These are phyloP conservation scores for Trididemnum clinides DNA, from an alignment of 23 tunicate species.

Conservation along the genomic window DNA sequence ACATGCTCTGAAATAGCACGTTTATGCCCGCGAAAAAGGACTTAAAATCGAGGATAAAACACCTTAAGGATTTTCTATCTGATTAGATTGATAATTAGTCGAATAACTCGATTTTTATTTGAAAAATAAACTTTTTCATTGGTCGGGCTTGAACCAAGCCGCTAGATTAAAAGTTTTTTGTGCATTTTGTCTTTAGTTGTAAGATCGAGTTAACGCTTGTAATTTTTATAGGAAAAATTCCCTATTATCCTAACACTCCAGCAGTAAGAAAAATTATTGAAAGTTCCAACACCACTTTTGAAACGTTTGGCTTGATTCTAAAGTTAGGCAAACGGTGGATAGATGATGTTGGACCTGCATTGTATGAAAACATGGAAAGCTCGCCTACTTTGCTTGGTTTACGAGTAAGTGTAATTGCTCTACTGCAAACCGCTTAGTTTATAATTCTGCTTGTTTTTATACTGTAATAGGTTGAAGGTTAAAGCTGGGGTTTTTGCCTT, in stretches of 20 bases:
- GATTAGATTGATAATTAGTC: too few relatives aligned
- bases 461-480: too few relatives aligned
- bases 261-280: conserved; percentile 55
- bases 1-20: too few relatives aligned
- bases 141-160: background rate
- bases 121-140: background rate
- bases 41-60: too few relatives aligned
- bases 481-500: too few relatives aligned
- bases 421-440: too few relatives aligned
- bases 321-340: conserved; percentile 55
- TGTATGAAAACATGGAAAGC: conserved; percentile 59
- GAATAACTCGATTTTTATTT: background rate
- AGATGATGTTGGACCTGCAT: conserved; percentile 42
- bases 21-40: too few relatives aligned
- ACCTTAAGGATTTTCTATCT: too few relatives aligned
- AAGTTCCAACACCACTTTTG: conserved; percentile 73
- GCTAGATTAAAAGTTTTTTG: background rate
- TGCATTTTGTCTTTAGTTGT: background rate
- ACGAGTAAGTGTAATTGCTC: too few relatives aligned
- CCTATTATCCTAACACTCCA: conserved; percentile 75
- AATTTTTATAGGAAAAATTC: conserved; percentile 81
- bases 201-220: background rate
- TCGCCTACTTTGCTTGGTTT: background rate
- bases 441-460: too few relatives aligned
- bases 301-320: conserved; percentile 45